These are phyloP conservation scores for Megaceryle torquata DNA, from an alignment of 2,113 vertebrate genomes.

Conservation along the genomic window DNA sequence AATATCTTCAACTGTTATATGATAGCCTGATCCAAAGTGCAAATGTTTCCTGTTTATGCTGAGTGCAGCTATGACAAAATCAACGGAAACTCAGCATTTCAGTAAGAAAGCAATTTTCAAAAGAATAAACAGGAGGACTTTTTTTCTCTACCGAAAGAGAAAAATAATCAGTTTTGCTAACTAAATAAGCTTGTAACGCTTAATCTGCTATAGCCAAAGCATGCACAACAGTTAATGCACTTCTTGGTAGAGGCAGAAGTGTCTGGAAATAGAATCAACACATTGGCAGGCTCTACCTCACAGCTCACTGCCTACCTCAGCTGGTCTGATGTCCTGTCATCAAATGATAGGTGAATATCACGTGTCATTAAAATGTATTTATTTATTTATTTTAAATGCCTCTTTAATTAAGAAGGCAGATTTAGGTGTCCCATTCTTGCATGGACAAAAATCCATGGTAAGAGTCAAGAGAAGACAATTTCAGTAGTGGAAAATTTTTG, in stretches of 20 bases:
- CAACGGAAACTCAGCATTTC: neutral
- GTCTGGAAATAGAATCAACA: neutral
- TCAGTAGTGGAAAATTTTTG: neutral
- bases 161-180: neutral
- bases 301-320: neutral
- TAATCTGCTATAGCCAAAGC: neutral
- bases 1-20: neutral
- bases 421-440: neutral
- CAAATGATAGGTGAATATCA: neutral
- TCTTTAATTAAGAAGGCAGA: neutral
- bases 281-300: neutral
- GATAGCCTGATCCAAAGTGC: neutral
- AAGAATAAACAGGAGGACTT: neutral
- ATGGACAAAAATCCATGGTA: neutral
- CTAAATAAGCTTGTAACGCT: neutral
- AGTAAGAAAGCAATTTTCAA: neutral
- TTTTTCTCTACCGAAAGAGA: neutral
- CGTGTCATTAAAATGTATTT: neutral
- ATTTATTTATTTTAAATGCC: neutral
- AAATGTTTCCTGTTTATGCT: conserved; percentile 29
- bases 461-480: neutral
- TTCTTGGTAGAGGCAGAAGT: neutral
- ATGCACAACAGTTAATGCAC: neutral
- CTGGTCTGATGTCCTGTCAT: neutral
- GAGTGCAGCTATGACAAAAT: neutral